phyloP scores from a whole-genome alignment of 2,113 vertebrate species.

The Orycteropus afer region DNA sequence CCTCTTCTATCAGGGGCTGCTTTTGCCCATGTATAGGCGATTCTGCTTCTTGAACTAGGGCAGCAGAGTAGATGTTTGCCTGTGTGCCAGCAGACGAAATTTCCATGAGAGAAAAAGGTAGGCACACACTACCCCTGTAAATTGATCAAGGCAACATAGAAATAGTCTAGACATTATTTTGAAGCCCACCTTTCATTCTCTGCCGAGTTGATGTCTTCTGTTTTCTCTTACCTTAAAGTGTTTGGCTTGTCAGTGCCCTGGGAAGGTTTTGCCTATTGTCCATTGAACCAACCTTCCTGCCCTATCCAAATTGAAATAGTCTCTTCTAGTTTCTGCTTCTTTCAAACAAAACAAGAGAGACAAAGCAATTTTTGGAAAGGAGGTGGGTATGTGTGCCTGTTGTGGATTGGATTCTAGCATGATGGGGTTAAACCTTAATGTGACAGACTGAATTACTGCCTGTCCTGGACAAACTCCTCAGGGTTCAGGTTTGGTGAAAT shows the following conservation, averaged over 20 bases:
- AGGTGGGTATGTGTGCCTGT: background rate
- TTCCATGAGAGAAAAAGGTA: background rate
- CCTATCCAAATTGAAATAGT: background rate
- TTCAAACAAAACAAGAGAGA: constrained; percentile 34
- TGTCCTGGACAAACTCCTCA: background rate
- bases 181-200: background rate
- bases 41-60: background rate
- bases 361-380: background rate
- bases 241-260: background rate
- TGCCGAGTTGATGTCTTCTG: background rate
- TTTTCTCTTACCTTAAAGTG: background rate
- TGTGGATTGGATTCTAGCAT: background rate
- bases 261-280: background rate
- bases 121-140: background rate
- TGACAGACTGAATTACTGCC: background rate
- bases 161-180: background rate
- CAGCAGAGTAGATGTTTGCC: background rate
- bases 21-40: background rate
- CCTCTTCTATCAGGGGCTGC: background rate
- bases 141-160: background rate
- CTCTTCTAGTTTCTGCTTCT: constrained; percentile 9
- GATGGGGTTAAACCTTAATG: background rate
- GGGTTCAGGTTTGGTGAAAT: constrained; percentile 18
- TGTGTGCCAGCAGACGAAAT: background rate
- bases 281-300: background rate